phyloP scores from a whole-genome alignment of 2,113 vertebrate genomes.

The Scophthalmus maximus region DNA sequence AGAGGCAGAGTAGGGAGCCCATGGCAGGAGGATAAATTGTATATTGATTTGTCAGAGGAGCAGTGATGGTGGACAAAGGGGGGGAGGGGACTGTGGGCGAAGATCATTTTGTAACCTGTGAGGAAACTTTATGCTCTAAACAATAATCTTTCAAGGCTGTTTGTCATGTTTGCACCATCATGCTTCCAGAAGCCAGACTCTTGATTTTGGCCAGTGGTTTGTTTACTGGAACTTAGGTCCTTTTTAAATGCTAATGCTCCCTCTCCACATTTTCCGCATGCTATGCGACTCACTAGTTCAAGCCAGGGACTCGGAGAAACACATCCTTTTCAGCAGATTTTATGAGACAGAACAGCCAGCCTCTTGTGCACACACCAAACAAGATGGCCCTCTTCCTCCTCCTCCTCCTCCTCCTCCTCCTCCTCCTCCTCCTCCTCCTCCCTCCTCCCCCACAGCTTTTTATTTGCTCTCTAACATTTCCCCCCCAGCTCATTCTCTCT shows the following conservation, averaged over 20 bases:
- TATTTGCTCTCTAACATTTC: slow-evolving; percentile 70
- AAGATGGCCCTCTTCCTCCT: slow-evolving; percentile 65
- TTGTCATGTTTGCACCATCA: slow-evolving; percentile 30
- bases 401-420: slow-evolving; percentile 48
- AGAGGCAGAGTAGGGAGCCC: slow-evolving; percentile 13
- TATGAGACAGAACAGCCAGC: slow-evolving; percentile 69
- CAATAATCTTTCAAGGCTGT: slow-evolving; percentile 19
- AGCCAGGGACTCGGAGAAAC: slow-evolving; percentile 66
- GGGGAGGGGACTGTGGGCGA: not conserved
- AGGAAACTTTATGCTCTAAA: slow-evolving; percentile 32
- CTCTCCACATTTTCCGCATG: slow-evolving; percentile 60
- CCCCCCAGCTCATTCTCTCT: slow-evolving; percentile 70
- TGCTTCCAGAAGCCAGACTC: slow-evolving; percentile 38
- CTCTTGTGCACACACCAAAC: slow-evolving; percentile 70
- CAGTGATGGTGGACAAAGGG: slow-evolving; percentile 6
- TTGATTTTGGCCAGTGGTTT: slow-evolving; percentile 64
- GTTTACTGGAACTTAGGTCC: slow-evolving; percentile 59
- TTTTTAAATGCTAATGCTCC: slow-evolving; percentile 73
- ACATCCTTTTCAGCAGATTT: slow-evolving; percentile 71
- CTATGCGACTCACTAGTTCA: slow-evolving; percentile 53
- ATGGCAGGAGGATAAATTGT: slow-evolving; percentile 2
- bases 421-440: slow-evolving; percentile 53
- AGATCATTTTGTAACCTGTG: slow-evolving; percentile 30
- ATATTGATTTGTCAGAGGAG: slow-evolving; percentile 46
- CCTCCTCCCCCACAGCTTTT: slow-evolving; percentile 55